Evolutionary conservation across 2,113 vertebrate genomes (phyloP), one percentile per base, ranked within the genome.

Genomic region (Chamaea fasciata): DNA sequence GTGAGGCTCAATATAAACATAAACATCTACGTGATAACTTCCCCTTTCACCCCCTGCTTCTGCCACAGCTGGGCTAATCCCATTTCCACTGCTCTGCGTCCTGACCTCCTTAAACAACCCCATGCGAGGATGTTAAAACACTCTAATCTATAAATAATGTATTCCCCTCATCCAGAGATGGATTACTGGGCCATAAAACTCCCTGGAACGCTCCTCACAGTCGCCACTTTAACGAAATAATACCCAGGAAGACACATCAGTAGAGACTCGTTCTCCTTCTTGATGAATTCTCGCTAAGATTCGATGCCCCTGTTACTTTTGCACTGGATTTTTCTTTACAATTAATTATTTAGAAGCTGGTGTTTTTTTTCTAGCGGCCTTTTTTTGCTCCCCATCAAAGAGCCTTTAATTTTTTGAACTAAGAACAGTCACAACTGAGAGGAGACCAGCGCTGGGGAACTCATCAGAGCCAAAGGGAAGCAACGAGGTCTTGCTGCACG

Each of bases 61-160:
- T 77, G 28, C 46, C 57, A 83, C 11, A 92, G 90, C 83, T 92
- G 75, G 91, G 74, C 55, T 95, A 95, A 94, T 91, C 85, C 83
- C 79, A 60, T 53, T 90, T 44, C 90, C 75, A 84, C 50, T 41
- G 20, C 37, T 47, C 92, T 62, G n/a, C 56, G 18, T 50, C 30
- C 87, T 92, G 94, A 86, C 65, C 76, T 92, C 91, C 86, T 95
- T 87, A 91, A 96, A 94, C 70, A 93, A 73, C 53, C 78, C 83
- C 87, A 27, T 13, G 75, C 17, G 53, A 93, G 81, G 41, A 92
- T 89, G 87, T 39, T 95, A 87, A 94, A 95, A 94, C 91, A 87
- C 91, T 96, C 92, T 76, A 24, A 76, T 88, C 95, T 91, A 89
- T 97, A 97, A 97, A 95, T 96, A 97, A 96, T 93, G 59, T 42